Base-by-base conservation (phyloP, 2,888 invertebrate species). In the Amphipyra tragopoginis region DNA sequence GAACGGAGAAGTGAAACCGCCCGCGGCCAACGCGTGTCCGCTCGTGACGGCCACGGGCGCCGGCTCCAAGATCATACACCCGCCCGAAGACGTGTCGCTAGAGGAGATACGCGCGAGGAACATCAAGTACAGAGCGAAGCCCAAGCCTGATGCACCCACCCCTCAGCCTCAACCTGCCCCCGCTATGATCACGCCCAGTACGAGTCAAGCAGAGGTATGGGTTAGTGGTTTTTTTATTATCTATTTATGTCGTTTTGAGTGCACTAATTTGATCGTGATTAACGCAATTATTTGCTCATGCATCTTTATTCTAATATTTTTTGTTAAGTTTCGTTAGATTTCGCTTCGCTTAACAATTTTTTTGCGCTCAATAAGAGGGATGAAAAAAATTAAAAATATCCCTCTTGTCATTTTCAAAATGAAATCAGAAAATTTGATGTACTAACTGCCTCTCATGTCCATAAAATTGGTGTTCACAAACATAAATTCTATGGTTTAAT, bases 11-110 rank as follows among this genome's bases (percentile, higher is more conserved):
- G 92, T 91, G 65, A 93, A 90, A 47, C 91, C 88, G 0, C 93
- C 93, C 0, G 88, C 90, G 0, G 90, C 90, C 33, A 89, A 91
- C 81, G 69, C 89, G 0, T 95, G 88, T 76, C 94, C 91, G 13
- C 95, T 97, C 8, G 97, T 97, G 53, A 97, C 96, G 11, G 96
- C 97, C n/a, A 97, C 97, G 6, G 97, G 98, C 44, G 97, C 98
- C 6, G 97, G 97, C 40, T 97, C 98, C 83, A 97, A 97, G 93
- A 99, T 99, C 59, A 96, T 99, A 77, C 99, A 99, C 91, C 99
- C 99, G 0, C 97, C 98, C 0, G 99, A 99, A 89, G 98, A 98
- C 90, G 96, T 98, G 55, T 99, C 99, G 34, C 86, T 98, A 88
- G 98, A 98, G 88, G 98, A 98, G 92, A 96, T 97, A 75, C 95